Evolutionary conservation across 92 coral and sea anemone genomes (phyloP).

Genomic region (Actinernus sp.): DNA sequence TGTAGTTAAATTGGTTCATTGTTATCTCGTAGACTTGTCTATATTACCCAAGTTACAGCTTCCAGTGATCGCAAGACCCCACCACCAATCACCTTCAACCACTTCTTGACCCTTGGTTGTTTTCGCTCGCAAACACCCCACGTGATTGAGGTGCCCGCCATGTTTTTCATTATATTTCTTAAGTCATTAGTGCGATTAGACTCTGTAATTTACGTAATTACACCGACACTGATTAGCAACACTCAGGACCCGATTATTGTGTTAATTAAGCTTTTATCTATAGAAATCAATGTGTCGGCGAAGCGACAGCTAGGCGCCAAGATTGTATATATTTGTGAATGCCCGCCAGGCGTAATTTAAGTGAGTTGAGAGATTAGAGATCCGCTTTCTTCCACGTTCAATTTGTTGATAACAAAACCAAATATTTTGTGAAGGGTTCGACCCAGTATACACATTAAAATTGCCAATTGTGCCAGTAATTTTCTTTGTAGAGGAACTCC

Average conservation of each 20-base stretch:
- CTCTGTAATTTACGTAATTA: constrained; percentile 96
- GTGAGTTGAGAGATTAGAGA: constrained; percentile 66
- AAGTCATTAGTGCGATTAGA: constrained; percentile 96
- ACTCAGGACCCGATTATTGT: constrained; percentile 97
- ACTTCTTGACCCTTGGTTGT: constrained; percentile 62
- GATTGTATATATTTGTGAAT: constrained; percentile 80
- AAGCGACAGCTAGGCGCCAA: constrained; percentile 93
- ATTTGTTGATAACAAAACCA: constrained; percentile 95
- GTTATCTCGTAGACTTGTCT: constrained; percentile 79
- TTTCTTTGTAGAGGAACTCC: constrained; percentile 71
- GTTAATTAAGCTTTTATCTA: constrained; percentile 96
- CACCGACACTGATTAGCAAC: constrained; percentile 96
- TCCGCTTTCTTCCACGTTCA: constrained; percentile 80
- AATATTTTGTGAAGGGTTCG: constrained; percentile 86
- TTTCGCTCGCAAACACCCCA: constrained; percentile 76
- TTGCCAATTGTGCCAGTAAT: constrained; percentile 80
- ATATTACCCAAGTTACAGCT: constrained; percentile 54
- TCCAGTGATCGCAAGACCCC: constrained; percentile 5
- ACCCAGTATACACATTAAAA: constrained; percentile 86
- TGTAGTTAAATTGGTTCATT: constrained; percentile 86
- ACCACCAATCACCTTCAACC: constrained; percentile 64
- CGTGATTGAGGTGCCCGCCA: constrained; percentile 74
- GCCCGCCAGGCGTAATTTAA: constrained; percentile 85
- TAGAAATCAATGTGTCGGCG: constrained; percentile 89
- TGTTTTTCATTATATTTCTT: constrained; percentile 88